Conservation (phyloP, 2,113 vertebrate species). For the Dromas ardeola region DNA sequence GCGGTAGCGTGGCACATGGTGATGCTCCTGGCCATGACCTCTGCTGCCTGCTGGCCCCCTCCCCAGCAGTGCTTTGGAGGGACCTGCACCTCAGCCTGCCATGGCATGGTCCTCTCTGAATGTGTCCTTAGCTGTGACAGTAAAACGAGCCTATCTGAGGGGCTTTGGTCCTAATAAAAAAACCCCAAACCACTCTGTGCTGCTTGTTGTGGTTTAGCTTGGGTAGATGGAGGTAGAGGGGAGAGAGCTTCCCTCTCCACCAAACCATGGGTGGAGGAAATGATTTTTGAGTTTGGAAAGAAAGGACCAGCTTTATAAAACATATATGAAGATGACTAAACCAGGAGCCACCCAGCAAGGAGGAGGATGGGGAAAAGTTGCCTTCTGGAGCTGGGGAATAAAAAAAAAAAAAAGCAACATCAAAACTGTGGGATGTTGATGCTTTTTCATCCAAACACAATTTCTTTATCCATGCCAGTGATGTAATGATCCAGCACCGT, state of each 20-base stretch:
- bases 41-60: not conserved
- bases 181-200: not conserved
- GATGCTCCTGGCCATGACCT: not conserved
- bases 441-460: not conserved
- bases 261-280: not conserved
- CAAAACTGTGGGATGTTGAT: not conserved
- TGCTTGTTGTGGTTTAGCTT: not conserved
- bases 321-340: not conserved
- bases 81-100: not conserved
- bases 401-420: not conserved
- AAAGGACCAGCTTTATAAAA: not conserved
- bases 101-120: not conserved
- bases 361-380: not conserved
- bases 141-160: not conserved
- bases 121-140: not conserved
- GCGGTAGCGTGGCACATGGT: rapidly evolving
- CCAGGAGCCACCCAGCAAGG: not conserved
- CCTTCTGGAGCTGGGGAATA: not conserved
- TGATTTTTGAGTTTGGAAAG: not conserved
- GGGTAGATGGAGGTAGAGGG: not conserved
- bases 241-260: not conserved
- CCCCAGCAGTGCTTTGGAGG: not conserved
- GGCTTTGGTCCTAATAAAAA: not conserved
- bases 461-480: not conserved
- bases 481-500: not conserved